These are phyloP conservation scores for Alaudala cheleensis DNA, from an alignment of 2,113 vertebrate species.

Conservation along the genomic window DNA sequence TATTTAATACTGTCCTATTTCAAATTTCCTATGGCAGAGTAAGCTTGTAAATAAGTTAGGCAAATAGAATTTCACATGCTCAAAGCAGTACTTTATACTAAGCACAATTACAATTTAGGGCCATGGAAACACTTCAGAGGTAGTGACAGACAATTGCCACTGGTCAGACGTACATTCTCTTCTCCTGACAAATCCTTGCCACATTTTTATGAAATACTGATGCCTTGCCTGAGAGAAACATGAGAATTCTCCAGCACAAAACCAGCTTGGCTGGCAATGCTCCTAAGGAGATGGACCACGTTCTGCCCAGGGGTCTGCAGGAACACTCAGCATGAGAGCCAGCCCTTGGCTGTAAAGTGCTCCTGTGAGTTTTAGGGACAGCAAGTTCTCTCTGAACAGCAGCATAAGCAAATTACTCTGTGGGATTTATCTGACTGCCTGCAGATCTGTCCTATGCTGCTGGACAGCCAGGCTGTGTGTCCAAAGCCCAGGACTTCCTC, in stretches of 20 bases:
- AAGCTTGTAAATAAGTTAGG: neutral
- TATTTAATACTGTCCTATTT: neutral
- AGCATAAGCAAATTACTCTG: neutral
- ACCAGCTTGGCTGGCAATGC: neutral
- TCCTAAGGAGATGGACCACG: rapidly evolving
- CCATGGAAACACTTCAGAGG: neutral
- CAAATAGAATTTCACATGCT: neutral
- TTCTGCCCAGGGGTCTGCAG: rapidly evolving
- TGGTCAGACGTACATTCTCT: neutral
- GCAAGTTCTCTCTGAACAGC: neutral
- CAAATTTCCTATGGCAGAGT: neutral
- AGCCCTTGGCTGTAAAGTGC: neutral
- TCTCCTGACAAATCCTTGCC: neutral
- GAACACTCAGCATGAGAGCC: neutral
- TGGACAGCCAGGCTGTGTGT: neutral
- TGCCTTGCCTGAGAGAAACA: neutral
- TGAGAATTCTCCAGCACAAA: neutral
- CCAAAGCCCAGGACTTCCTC: neutral
- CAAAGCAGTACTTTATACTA: neutral
- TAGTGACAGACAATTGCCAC: neutral
- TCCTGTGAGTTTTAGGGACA: neutral
- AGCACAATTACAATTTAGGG: neutral
- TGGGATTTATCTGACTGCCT: neutral
- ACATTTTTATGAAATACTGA: neutral
- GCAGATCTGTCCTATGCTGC: neutral